Conservation (phyloP, 1,140 invertebrate species). For the Tribolium madens region DNA sequence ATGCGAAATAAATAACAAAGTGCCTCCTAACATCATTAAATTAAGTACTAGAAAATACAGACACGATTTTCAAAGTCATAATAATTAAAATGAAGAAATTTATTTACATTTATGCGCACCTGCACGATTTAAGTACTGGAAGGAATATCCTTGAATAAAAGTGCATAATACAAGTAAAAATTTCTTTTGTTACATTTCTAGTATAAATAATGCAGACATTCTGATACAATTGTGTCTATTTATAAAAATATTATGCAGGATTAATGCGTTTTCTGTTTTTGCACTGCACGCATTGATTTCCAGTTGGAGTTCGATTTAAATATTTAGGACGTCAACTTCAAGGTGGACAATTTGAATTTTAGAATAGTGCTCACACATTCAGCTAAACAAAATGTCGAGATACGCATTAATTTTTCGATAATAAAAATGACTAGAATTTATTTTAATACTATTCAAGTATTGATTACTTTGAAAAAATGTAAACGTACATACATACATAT, state of each 20-base stretch:
- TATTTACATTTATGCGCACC: background rate
- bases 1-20: background rate
- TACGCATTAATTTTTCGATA: constrained; percentile 2
- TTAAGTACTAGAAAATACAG: too few species aligned
- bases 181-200: background rate
- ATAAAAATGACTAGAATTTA: constrained; percentile 19
- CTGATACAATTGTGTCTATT: background rate
- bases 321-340: background rate
- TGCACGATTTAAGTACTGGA: background rate
- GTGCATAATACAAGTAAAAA: background rate
- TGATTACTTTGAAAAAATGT: constrained; percentile 32
- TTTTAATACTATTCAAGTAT: constrained; percentile 17
- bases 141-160: background rate
- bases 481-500: constrained; percentile 38
- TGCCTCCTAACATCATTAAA: background rate
- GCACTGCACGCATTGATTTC: background rate
- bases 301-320: background rate
- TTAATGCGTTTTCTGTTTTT: background rate
- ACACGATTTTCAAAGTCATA: background rate
- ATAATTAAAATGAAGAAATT: background rate
- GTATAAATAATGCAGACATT: background rate
- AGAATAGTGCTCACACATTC: background rate
- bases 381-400: constrained; percentile 15
- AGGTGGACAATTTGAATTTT: background rate
- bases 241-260: background rate